Base-by-base conservation (phyloP, 2,113 vertebrate genomes). In the Sphyrna mokarran region DNA sequence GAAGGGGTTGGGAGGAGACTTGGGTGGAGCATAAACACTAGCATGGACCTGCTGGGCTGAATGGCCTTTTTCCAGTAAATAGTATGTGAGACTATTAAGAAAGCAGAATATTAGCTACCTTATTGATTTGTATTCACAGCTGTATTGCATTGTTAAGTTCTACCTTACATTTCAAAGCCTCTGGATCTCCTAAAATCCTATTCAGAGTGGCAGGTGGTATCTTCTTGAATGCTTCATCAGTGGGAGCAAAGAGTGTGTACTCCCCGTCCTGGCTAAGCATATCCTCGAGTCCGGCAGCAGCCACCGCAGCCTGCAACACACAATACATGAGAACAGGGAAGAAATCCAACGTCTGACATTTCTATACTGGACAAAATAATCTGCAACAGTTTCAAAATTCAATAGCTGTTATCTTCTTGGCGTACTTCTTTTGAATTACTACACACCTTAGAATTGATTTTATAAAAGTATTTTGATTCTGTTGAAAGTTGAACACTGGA, bases 201-300 rank as follows among this genome's bases (percentile, higher is more conserved):
- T 97, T 98, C 95, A 99, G 96, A 14, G 98, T 99, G 96, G 98
- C 98, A n/a, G 90, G 96, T 33, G 99, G 98, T 96, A 99, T 99
- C 97, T 99, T 99, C 97, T 98, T 97, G 1, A 99, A 99, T 96
- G 99, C 99, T 37, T 99, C 98, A 0, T 99, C 99, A 96, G 99
- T 99, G 0, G 99, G 99, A 90, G 99, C 99, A 95, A 99, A 97
- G n/a, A 99, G 95, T 0, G 99, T 99, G 97, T 98, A 99, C 94
- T 99, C 98, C 16, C 98, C 99, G 0, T 98, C 97, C 0, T 95
- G 97, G 95, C 99, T 98, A 63, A 99, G 96, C 96, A 99, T 37
- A 20, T 97, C 96, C 94, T 97, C 98, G 89, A 99, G 98, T 54
- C 98, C 98, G 0, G 99, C 98, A 0, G 99, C 99, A 9, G 98